Base-by-base conservation (phyloP, 2,888 invertebrate species). In the Tetragonula carbonaria region DNA sequence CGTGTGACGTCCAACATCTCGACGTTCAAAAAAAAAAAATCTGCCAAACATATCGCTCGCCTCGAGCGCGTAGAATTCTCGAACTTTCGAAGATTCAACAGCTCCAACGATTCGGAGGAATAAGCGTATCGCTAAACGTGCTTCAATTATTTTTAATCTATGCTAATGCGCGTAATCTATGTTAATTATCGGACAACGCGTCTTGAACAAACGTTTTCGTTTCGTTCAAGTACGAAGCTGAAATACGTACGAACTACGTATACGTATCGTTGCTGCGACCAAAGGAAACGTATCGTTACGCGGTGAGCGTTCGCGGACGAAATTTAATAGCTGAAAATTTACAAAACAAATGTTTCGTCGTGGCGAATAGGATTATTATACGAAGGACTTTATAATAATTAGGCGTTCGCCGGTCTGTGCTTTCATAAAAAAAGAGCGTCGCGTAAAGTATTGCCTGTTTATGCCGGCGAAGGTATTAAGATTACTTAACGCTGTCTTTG, bases 311-410 rank as follows among this genome's bases (percentile, higher is more conserved):
- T 14, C 13, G 57, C n/a, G 23, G 28, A 70, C 63, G n/a, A 70
- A 75, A 84, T 85, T 85, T 68, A 80, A 67, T 55, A 16, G 73
- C 51, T 3, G 73, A 38, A 68, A 76, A 74, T 85, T 67, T 85
- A 78, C 71, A 72, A 71, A 76, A 71, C 76, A 74, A 82, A 80
- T 63, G 82, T 62, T 59, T 38, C 14, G 28, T 16, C 21, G 23
- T 33, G 21, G 16, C 53, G 62, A 68, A 87, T 80, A 63, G 74
- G 77, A 74, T 85, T 83, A 77, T 84, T 82, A 82, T 74, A 71
- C 79, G 33, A 6, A 38, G 21, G 76, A 76, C 74, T 74, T 74
- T 57, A 70, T 73, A 77, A 76, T 72, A 68, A 80, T 74, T 74
- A 74, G 67, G 67, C 74, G 16, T 55, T 55, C 14, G 8, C 23